phyloP scores from a whole-genome alignment of 1,140 invertebrate genomes.

The Drosophila santomea region DNA sequence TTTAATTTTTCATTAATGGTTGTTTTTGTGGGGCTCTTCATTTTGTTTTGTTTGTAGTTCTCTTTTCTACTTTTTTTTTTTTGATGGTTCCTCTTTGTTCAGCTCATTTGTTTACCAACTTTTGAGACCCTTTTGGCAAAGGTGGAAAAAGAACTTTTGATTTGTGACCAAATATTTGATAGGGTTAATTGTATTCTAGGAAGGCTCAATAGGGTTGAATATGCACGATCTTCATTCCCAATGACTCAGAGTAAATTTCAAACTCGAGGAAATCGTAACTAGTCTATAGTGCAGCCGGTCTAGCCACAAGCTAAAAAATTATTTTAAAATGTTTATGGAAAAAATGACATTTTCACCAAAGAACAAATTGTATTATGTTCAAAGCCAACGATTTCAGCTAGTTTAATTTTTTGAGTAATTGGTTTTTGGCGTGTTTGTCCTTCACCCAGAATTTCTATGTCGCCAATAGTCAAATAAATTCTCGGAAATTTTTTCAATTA shows the following conservation, averaged over 20 bases:
- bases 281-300: too few species aligned
- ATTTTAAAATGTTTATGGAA: not conserved
- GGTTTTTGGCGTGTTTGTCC: slow-evolving; percentile 35
- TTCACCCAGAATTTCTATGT: slow-evolving; percentile 28
- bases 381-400: slow-evolving; percentile 2
- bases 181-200: slow-evolving; percentile 14
- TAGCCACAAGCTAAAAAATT: too few species aligned
- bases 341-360: not conserved
- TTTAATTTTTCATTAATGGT: slow-evolving; percentile 68
- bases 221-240: not conserved
- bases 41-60: slow-evolving; percentile 36
- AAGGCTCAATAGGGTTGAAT: not conserved
- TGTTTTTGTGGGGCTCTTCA: slow-evolving; percentile 46
- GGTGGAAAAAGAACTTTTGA: slow-evolving; percentile 35
- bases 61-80: slow-evolving; percentile 9
- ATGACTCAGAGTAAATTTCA: too few species aligned
- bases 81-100: slow-evolving; percentile 59
- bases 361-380: not conserved
- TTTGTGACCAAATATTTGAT: slow-evolving; percentile 20
- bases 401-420: slow-evolving; percentile 16
- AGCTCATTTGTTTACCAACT: slow-evolving; percentile 71
- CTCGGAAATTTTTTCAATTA: slow-evolving; percentile 33
- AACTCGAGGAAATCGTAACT: too few species aligned
- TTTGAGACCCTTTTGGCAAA: slow-evolving; percentile 45
- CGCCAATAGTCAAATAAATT: slow-evolving; percentile 15